Evolutionary conservation across 2,797 vertebrate species (phyloP), one percentile per base, ranked within the genome.

Genomic region (Danio albolineatus): DNA sequence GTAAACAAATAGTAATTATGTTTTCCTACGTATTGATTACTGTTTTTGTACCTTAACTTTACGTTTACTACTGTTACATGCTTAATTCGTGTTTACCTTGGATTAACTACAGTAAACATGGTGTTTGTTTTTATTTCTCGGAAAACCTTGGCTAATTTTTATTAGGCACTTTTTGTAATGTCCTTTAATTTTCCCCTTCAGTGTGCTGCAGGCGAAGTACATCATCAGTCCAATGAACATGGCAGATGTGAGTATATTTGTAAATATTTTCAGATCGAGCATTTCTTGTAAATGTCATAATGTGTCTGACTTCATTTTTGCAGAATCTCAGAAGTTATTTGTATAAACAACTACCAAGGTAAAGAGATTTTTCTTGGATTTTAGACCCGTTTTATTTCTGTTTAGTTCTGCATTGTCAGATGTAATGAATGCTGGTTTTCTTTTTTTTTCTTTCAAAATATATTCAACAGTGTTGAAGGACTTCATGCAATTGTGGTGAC

Each of bases 401-500:
- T 10, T 39, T 66, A 1, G 49, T 21, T 28, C 7, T 17, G 41
- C 9, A 4, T 43, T 78, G 38, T 44, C 6, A 57, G 10, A 48
- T 49, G n/a, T 53, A 48, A 48, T 60, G 39, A 53, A 56, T 21
- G 38, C n/a, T 10, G 39, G 17, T 7, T 13, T 4, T 48, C 59
- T 53, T 21, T 59, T 4, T 48, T 59, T 53, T 21, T 59, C 13
- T 28, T 28, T 28, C 1, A 28, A 28, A 73, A 10, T 65, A 57
- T n/a, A n/a, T n/a, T 46, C 66, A 77, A 0, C 81, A 98, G 97
- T 7, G 93, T 98, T 81, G 97, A 98, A 92, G 96, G 96, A n/a
- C 96, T 98, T 78, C 97, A 98, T 89, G 97, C 96, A 12, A 96
- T 98, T 60, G 95, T 98, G 2, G 96, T 98, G 51, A 98, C 96